Percentiles rank a stretch among this genome's conserved stretches.
These are phyloP conservation scores for Drosophila elegans DNA, from an alignment of 1,140 invertebrate species.

Conservation along the genomic window DNA sequence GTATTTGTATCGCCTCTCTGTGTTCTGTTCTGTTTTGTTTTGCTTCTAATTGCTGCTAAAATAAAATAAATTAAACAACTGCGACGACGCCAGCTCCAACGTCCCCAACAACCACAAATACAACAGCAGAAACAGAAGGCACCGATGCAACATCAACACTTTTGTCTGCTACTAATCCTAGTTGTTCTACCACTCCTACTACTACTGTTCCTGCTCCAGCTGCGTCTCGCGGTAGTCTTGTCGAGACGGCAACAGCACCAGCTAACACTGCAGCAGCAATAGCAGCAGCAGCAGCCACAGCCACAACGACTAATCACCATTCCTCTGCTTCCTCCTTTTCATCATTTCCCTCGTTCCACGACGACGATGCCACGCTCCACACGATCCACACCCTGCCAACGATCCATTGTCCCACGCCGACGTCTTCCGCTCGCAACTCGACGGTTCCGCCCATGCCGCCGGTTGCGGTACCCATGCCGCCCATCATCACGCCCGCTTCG, in stretches of 20 bases:
- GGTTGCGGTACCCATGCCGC: constrained; percentile 60
- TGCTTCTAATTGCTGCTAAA: constrained; percentile 69
- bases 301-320: constrained; percentile 84
- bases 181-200: constrained; percentile 49
- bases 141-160: constrained; percentile 44
- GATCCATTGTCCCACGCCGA: constrained; percentile 80
- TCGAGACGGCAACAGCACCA: constrained; percentile 52
- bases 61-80: constrained; percentile 44
- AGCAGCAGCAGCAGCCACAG: constrained; percentile 47
- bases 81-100: constrained; percentile 51
- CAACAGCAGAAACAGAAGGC: constrained; percentile 50
- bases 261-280: constrained; percentile 38
- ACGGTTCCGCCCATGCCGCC: constrained; percentile 37
- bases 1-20: constrained; percentile 79
- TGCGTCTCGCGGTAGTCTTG: constrained; percentile 69
- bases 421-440: constrained; percentile 68
- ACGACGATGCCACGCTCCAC: constrained; percentile 65
- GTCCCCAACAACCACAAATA: constrained; percentile 34
- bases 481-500: constrained; percentile 79
- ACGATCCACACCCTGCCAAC: constrained; percentile 63
- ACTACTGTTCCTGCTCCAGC: constrained; percentile 51
- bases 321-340: constrained; percentile 85
- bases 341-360: constrained; percentile 83
- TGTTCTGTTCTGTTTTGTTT: constrained; percentile 72
- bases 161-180: constrained; percentile 63